Conservation (phyloP, 92 coral and sea anemone species). For the Phenganax stokvisi region DNA sequence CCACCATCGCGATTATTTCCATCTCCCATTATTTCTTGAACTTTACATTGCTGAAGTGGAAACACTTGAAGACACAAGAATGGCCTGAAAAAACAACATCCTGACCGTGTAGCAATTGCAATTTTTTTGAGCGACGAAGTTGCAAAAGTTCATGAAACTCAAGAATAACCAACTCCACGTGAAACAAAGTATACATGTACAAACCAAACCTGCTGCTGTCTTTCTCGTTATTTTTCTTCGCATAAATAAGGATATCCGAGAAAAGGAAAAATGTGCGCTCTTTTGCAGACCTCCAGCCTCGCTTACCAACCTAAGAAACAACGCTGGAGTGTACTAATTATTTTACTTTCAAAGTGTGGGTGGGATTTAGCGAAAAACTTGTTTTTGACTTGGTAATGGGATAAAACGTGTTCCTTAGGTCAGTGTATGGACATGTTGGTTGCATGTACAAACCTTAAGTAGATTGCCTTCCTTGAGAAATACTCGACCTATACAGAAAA, state of each 20-base stretch:
- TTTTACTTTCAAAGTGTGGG: too few relatives aligned
- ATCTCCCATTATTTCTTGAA: conserved; percentile 93
- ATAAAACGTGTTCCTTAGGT: not conserved
- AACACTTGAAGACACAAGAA: conserved; percentile 85
- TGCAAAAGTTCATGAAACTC: not conserved
- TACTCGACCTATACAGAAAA: conserved; percentile 57
- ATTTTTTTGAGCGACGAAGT: too few relatives aligned
- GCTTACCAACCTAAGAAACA: conserved; percentile 36
- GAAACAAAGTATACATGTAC: not conserved
- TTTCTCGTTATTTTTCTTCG: conserved; percentile 69
- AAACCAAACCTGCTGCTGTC: conserved; percentile 41
- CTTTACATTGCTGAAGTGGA: conserved; percentile 69
- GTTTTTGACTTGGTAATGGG: not conserved
- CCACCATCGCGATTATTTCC: conserved; percentile 68
- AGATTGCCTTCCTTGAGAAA: conserved; percentile 89
- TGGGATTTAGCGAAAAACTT: too few relatives aligned
- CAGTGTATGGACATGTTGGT: not conserved
- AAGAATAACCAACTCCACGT: too few relatives aligned
- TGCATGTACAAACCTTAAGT: conserved; percentile 59
- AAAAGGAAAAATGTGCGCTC: conserved; percentile 93
- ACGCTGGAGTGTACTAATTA: not conserved
- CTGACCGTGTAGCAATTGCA: too few relatives aligned
- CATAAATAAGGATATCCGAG: conserved; percentile 89
- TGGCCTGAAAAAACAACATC: conserved; percentile 47
- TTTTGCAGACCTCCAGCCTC: conserved; percentile 70